Evolutionary conservation across 2,888 invertebrate species (phyloP).

Genomic region (Ectemnius continuus): DNA sequence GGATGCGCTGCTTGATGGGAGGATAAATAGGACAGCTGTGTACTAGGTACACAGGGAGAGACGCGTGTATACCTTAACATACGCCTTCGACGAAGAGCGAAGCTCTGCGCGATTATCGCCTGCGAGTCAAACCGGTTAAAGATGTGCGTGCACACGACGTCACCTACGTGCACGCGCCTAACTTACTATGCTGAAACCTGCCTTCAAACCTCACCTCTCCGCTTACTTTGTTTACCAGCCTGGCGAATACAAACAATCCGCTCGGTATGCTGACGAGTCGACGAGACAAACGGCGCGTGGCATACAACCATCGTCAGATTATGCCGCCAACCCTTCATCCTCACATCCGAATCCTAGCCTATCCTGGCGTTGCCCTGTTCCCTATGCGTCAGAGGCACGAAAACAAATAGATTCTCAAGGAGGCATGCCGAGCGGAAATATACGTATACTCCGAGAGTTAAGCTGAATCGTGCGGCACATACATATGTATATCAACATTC

Average conservation of each 20-base stretch:
- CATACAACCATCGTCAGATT: conserved; percentile 3
- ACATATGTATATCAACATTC: no score
- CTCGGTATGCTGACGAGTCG: background rate
- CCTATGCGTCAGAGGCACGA: background rate
- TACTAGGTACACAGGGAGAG: background rate
- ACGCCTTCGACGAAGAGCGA: background rate
- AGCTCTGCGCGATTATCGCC: background rate
- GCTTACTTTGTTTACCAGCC: conserved; percentile 9
- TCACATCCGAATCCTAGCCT: conserved; percentile 6
- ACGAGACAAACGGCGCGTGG: background rate
- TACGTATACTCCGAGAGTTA: no score
- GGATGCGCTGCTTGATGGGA: background rate
- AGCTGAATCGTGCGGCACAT: no score
- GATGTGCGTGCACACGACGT: background rate
- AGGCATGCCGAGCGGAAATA: background rate
- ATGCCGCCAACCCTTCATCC: background rate
- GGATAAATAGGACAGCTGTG: background rate
- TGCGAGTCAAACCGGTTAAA: conserved; percentile 4
- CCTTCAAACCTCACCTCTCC: background rate
- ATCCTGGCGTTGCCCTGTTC: background rate
- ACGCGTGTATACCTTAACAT: background rate
- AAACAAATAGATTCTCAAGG: conserved; percentile 11
- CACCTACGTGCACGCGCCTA: background rate
- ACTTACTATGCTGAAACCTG: no score
- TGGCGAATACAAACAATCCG: background rate